Conservation (phyloP, 1,140 invertebrate genomes). For the Drosophila obscura region DNA sequence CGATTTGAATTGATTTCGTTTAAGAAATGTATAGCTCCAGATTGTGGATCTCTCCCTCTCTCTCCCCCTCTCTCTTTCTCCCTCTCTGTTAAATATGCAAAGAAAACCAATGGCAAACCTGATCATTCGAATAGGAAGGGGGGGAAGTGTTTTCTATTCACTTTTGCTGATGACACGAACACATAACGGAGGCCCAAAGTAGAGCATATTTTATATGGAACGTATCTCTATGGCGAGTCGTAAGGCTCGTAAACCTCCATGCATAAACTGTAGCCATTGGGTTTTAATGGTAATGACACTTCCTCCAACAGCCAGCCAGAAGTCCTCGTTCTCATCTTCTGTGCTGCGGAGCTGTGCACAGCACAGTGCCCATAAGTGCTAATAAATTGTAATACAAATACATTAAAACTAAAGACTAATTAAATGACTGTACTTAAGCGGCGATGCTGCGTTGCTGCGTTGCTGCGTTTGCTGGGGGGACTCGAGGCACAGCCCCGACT, state of each 20-base stretch:
- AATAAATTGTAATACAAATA: constrained; percentile 82
- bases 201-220: too few relatives aligned
- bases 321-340: constrained; percentile 32
- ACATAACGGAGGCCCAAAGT: too few relatives aligned
- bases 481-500: constrained; percentile 45
- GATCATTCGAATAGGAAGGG: too few relatives aligned
- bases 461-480: too few relatives aligned
- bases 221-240: too few relatives aligned
- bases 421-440: constrained; percentile 80
- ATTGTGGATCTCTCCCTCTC: constrained; percentile 33
- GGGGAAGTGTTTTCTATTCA: too few relatives aligned
- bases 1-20: constrained; percentile 79
- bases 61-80: background rate
- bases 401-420: constrained; percentile 82
- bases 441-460: constrained; percentile 9
- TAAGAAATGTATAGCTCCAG: constrained; percentile 59
- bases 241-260: background rate
- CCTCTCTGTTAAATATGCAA: too few relatives aligned
- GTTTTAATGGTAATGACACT: constrained; percentile 52
- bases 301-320: constrained; percentile 6
- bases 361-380: constrained; percentile 65
- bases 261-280: constrained; percentile 20
- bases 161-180: too few relatives aligned
- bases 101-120: background rate
- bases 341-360: constrained; percentile 23